phyloP scores from a whole-genome alignment of 2,797 vertebrate species.

The Scolopax rusticola region DNA sequence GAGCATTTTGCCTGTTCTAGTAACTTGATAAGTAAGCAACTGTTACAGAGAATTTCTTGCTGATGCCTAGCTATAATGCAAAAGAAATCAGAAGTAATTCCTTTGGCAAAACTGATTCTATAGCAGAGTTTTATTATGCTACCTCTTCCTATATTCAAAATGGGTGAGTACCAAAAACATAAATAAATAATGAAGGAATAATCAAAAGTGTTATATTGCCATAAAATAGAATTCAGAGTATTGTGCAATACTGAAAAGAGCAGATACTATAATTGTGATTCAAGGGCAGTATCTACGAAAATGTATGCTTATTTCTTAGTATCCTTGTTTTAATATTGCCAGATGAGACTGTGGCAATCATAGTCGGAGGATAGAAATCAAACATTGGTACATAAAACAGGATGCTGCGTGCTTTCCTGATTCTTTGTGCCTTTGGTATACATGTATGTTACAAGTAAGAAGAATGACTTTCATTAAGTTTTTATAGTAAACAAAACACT shows the following conservation, averaged over 20 bases:
- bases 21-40: conserved; percentile 67
- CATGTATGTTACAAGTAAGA: neutral
- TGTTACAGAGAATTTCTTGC: conserved; percentile 51
- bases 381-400: neutral
- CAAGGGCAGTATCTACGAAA: neutral
- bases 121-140: neutral
- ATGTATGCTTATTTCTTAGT: neutral
- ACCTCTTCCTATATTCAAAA: neutral
- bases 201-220: neutral
- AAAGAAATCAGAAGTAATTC: conserved; percentile 19
- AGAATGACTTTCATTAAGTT: neutral
- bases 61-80: conserved; percentile 40
- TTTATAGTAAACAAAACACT: neutral
- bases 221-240: neutral
- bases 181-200: neutral
- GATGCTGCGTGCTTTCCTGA: neutral
- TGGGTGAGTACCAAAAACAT: neutral
- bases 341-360: neutral
- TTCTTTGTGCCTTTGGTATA: neutral
- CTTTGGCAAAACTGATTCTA: neutral
- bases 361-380: neutral
- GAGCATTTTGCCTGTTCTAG: conserved; percentile 5
- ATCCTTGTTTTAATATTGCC: neutral
- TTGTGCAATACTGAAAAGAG: neutral
- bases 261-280: neutral